Percentiles rank a stretch among this genome's conserved stretches.
phyloP scores from a whole-genome alignment of 2,113 vertebrate species.

The Podiceps cristatus region DNA sequence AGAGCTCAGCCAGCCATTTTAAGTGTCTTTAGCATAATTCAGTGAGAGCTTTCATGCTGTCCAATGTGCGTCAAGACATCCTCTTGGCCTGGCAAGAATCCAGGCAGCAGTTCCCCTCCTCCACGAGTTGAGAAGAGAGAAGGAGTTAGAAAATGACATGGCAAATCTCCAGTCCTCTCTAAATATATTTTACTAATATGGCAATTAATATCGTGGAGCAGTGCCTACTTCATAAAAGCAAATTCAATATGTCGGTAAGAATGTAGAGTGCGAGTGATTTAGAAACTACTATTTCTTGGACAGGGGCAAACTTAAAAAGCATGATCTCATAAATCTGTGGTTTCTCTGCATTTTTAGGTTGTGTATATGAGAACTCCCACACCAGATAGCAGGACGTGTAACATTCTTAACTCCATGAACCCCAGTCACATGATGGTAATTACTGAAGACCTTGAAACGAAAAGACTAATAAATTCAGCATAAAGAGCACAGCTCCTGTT shows the following conservation, averaged over 20 bases:
- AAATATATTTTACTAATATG: not conserved
- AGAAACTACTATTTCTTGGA: slow-evolving; percentile 14
- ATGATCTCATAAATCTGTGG: slow-evolving; percentile 30
- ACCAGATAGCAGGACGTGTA: slow-evolving; percentile 46
- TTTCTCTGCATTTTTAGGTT: slow-evolving; percentile 29
- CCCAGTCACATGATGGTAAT: slow-evolving; percentile 52
- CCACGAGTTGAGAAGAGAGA: not conserved
- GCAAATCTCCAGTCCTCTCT: slow-evolving; percentile 16
- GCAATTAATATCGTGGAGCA: not conserved
- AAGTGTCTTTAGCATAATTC: not conserved
- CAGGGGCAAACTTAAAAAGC: slow-evolving; percentile 1
- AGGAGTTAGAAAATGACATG: not conserved
- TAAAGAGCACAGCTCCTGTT: slow-evolving; percentile 46
- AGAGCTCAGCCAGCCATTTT: not conserved
- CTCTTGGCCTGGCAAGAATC: not conserved
- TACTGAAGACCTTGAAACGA: slow-evolving; percentile 53
- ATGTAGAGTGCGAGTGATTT: not conserved
- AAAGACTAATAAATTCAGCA: slow-evolving; percentile 49
- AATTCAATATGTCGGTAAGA: not conserved
- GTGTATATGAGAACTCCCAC: slow-evolving; percentile 23
- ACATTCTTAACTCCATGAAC: slow-evolving; percentile 63
- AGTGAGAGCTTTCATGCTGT: not conserved
- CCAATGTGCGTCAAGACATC: not conserved
- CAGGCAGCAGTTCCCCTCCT: not conserved
- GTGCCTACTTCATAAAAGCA: not conserved